phyloP scores from a whole-genome alignment of 35 echinoderm and acorn worm species.

The Antedon bifida region DNA sequence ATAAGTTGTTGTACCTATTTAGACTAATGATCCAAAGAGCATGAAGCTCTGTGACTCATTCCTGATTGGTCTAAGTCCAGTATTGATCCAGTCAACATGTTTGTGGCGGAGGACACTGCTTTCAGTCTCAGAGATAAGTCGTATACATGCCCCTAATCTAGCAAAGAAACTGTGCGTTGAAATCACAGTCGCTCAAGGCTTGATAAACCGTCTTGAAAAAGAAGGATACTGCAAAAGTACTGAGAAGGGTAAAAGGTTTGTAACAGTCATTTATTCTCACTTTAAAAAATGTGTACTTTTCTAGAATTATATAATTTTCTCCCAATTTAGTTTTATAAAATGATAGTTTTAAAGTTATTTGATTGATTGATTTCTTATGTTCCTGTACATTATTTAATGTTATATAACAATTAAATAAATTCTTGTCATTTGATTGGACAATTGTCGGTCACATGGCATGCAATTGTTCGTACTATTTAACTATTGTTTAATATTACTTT shows the following conservation, averaged over 20 bases:
- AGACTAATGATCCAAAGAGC: slow-evolving; percentile 14
- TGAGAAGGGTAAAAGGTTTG: slow-evolving; percentile 65
- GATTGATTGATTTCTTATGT: too few relatives aligned
- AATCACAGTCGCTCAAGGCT: slow-evolving; percentile 50
- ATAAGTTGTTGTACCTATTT: background rate
- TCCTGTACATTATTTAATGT: too few relatives aligned
- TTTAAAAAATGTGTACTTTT: too few relatives aligned
- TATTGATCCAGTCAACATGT: slow-evolving; percentile 42
- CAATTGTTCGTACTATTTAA: too few relatives aligned
- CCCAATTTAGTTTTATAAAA: too few relatives aligned
- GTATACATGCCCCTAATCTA: slow-evolving; percentile 40
- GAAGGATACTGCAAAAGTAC: slow-evolving; percentile 49
- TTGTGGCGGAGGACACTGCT: slow-evolving; percentile 63
- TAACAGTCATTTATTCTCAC: background rate
- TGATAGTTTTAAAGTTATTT: too few relatives aligned
- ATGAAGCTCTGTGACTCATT: slow-evolving; percentile 47
- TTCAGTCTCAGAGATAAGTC: slow-evolving; percentile 42
- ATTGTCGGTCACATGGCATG: too few relatives aligned
- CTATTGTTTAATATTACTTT: too few relatives aligned
- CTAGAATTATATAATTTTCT: too few relatives aligned
- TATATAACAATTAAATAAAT: too few relatives aligned
- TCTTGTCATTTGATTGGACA: too few relatives aligned
- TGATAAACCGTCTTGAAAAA: slow-evolving; percentile 69
- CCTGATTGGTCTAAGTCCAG: slow-evolving; percentile 29
- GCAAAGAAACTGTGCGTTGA: slow-evolving; percentile 65